These are phyloP conservation scores for Accipiter cooperii DNA, from an alignment of 2,113 vertebrate genomes.

Conservation along the genomic window DNA sequence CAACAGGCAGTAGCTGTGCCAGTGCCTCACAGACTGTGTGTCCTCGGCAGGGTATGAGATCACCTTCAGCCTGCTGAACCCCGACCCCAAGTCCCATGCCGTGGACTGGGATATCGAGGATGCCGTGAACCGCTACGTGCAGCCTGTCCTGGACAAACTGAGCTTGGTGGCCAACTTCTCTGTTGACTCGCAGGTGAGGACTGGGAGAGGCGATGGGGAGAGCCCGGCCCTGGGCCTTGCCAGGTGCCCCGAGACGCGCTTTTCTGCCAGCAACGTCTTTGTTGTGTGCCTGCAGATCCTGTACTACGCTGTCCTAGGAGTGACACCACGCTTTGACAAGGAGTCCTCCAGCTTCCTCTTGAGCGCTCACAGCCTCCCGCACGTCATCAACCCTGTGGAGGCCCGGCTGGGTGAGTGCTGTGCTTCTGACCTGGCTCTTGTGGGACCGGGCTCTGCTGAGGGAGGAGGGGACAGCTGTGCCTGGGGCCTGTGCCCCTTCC, in stretches of 20 bases:
- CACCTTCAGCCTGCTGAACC: constrained; percentile 94
- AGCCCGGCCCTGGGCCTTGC: neutral
- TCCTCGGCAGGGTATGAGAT: constrained; percentile 85
- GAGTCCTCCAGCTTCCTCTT: constrained; percentile 80
- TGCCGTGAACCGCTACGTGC: constrained; percentile 79
- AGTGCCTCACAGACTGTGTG: neutral
- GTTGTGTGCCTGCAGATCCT: constrained; percentile 74
- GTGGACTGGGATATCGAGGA: constrained; percentile 91
- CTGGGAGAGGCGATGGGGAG: neutral
- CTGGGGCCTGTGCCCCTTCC: neutral
- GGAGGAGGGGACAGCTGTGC: neutral
- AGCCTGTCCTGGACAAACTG: constrained; percentile 85
- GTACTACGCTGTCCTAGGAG: constrained; percentile 87
- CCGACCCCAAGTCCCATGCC: constrained; percentile 86
- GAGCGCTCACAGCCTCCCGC: constrained; percentile 85
- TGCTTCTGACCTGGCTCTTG: neutral
- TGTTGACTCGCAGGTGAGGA: constrained; percentile 90
- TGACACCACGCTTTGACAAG: constrained; percentile 87
- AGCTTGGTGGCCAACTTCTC: constrained; percentile 87
- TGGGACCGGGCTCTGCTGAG: neutral
- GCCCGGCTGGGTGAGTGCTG: constrained; percentile 83
- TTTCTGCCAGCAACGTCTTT: neutral
- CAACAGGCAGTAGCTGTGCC: neutral
- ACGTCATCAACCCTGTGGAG: constrained; percentile 97
- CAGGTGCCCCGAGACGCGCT: rapidly evolving